These are phyloP conservation scores for Rhinatrema bivittatum DNA, from an alignment of 2,797 vertebrate genomes.

Conservation along the genomic window DNA sequence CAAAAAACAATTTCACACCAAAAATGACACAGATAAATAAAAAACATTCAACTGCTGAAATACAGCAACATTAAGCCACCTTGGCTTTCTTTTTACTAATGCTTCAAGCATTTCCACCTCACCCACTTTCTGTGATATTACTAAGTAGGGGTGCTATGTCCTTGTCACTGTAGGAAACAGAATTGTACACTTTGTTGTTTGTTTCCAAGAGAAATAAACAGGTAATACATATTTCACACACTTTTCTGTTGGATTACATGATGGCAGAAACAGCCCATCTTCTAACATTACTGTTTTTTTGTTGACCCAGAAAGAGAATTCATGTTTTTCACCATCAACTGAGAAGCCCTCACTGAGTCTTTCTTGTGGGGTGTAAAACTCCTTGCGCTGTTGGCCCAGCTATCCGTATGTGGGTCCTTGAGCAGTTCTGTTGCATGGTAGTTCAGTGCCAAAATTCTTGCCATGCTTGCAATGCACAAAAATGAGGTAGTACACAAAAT, in stretches of 20 bases:
- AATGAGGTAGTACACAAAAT: slow-evolving; percentile 63
- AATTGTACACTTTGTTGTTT: slow-evolving; percentile 25
- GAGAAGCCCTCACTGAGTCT: slow-evolving; percentile 33
- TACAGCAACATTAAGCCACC: slow-evolving; percentile 46
- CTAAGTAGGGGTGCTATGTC: slow-evolving; percentile 8
- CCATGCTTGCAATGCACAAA: slow-evolving; percentile 38
- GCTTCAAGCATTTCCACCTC: slow-evolving; percentile 15
- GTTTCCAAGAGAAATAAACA: slow-evolving; percentile 32
- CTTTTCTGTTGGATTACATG: slow-evolving; percentile 24
- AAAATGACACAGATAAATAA: slow-evolving; percentile 58
- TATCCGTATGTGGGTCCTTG: too few species aligned
- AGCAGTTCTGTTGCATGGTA: slow-evolving; percentile 21
- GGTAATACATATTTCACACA: slow-evolving; percentile 22
- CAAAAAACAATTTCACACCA: slow-evolving; percentile 32
- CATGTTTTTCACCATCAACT: slow-evolving; percentile 29
- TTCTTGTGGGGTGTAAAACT: slow-evolving; percentile 33
- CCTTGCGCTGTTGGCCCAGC: slow-evolving; percentile 19
- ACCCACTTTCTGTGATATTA: slow-evolving; percentile 3
- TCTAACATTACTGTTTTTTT: slow-evolving; percentile 32
- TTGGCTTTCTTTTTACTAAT: slow-evolving; percentile 25
- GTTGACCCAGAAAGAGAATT: slow-evolving; percentile 35
- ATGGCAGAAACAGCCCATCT: slow-evolving; percentile 37
- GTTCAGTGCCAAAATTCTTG: slow-evolving; percentile 30
- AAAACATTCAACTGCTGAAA: slow-evolving; percentile 57
- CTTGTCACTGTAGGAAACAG: slow-evolving; percentile 33